Evolutionary conservation across 2,113 vertebrate genomes (phyloP).

Genomic region (Pelodiscus sinensis): DNA sequence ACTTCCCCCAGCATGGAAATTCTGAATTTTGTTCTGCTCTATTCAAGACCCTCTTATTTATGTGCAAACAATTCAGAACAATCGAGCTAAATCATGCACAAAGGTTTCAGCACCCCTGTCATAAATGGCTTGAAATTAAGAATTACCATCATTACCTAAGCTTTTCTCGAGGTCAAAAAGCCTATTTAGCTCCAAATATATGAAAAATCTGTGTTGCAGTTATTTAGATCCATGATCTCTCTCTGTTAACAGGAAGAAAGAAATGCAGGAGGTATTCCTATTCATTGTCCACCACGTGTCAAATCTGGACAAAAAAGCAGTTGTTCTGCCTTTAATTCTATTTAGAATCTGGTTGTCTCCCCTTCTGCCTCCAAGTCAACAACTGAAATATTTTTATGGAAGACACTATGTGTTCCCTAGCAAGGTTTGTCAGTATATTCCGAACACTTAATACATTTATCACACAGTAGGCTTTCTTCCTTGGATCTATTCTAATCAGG

Average conservation of each 20-base stretch:
- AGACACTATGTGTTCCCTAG: neutral
- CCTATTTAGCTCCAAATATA: neutral
- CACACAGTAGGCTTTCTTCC: neutral
- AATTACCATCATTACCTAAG: neutral
- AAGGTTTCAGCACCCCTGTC: neutral
- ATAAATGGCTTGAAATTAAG: fast-evolving
- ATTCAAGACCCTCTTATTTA: neutral
- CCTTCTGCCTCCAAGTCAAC: neutral
- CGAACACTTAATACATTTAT: neutral
- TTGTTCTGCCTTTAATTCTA: neutral
- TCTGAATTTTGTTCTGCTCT: neutral
- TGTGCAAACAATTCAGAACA: neutral
- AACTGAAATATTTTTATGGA: neutral
- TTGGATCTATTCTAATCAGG: neutral
- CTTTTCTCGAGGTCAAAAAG: neutral
- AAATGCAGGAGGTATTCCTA: neutral
- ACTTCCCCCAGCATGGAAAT: neutral
- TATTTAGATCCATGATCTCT: neutral
- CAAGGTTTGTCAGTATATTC: neutral
- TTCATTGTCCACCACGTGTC: neutral
- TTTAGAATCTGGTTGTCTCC: neutral
- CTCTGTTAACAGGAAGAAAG: neutral
- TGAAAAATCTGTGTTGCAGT: neutral
- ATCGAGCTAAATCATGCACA: neutral
- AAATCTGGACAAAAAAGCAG: neutral